Conservation (phyloP, 2,113 vertebrate genomes). For the Lepus timidus region DNA sequence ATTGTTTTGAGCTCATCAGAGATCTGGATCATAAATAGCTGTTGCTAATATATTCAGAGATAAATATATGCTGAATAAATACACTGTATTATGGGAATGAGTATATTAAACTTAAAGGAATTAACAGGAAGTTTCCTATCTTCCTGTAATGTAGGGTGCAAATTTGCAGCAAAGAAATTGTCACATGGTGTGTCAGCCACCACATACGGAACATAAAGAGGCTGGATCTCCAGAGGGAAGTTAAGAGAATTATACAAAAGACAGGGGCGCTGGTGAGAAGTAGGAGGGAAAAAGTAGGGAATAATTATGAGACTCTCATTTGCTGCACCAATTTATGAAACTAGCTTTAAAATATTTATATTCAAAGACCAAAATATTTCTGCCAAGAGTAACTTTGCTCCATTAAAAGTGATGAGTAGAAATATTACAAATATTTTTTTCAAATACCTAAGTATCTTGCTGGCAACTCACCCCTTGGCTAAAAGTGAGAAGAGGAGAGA, state of each 20-base stretch:
- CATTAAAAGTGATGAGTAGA: conserved; percentile 40
- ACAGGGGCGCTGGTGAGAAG: not conserved
- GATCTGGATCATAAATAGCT: conserved; percentile 17
- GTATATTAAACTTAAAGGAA: not conserved
- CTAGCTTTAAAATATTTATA: conserved; percentile 51
- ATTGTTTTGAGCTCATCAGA: not conserved
- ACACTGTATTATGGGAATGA: not conserved
- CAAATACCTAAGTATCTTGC: not conserved
- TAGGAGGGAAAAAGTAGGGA: not conserved
- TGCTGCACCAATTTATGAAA: conserved; percentile 17
- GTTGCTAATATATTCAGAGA: conserved; percentile 24
- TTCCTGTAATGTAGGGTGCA: conserved; percentile 41
- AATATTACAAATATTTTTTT: conserved; percentile 20
- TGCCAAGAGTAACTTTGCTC: conserved; percentile 39
- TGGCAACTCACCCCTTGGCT: not conserved
- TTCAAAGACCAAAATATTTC: conserved; percentile 20
- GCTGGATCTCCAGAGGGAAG: conserved; percentile 26
- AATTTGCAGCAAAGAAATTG: not conserved
- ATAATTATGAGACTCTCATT: not conserved
- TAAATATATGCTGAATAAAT: not conserved
- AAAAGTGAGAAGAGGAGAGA: not conserved
- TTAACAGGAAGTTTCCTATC: not conserved
- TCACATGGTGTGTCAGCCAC: not conserved
- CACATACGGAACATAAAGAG: not conserved
- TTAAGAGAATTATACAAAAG: not conserved